Conservation (phyloP, 2,888 invertebrate genomes). For the Caenorhabditis sp. region DNA sequence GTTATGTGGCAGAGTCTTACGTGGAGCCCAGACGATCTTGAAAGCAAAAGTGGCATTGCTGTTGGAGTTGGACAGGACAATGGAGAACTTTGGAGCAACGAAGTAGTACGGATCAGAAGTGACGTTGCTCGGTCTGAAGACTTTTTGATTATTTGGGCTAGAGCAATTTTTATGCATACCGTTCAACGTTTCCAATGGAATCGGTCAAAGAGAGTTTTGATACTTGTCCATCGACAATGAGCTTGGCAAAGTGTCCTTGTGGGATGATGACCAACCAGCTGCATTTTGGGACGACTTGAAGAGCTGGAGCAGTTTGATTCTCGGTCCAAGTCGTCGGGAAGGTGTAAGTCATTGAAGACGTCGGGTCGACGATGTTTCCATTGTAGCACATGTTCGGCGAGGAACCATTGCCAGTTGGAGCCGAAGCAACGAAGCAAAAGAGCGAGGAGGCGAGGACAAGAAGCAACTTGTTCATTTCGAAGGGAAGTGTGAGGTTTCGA, state of each 20-base stretch:
- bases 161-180: neutral
- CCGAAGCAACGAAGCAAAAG: neutral
- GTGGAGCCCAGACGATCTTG: conserved; percentile 22
- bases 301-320: conserved; percentile 19
- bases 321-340: conserved; percentile 13
- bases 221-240: conserved; percentile 17
- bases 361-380: conserved; percentile 13
- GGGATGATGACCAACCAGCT: conserved; percentile 31
- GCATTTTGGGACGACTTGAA: neutral
- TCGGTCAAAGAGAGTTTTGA: conserved; percentile 17
- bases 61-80: conserved; percentile 3
- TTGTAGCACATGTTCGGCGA: neutral
- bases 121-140: conserved; percentile 17
- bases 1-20: neutral
- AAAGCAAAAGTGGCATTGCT: conserved; percentile 21
- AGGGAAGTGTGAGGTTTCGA: neutral
- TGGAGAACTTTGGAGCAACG: conserved; percentile 14
- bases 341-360: neutral
- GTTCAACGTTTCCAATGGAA: conserved; percentile 17
- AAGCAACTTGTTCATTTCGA: conserved; percentile 15
- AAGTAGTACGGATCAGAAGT: conserved; percentile 31
- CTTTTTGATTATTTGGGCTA: neutral
- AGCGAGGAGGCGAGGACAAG: neutral
- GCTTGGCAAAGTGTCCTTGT: conserved; percentile 28
- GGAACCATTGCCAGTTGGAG: conserved; percentile 1